Conservation (phyloP, 1,140 invertebrate genomes). For the Trichomalopsis sarcophagae region DNA sequence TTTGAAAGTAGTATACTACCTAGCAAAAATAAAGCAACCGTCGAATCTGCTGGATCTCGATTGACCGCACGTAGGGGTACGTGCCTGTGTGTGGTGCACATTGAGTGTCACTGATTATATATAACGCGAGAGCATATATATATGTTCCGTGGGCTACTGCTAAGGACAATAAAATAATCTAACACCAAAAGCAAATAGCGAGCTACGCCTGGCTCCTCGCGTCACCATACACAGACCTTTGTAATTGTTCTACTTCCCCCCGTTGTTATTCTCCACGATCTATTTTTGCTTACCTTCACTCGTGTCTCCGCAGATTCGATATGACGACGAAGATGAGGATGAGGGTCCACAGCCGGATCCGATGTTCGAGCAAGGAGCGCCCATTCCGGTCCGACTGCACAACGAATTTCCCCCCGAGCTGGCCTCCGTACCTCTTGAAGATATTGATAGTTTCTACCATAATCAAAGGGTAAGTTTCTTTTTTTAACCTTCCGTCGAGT, state of each 20-base stretch:
- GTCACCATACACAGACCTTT: neutral
- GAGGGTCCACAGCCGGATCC: constrained; percentile 95
- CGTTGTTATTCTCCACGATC: neutral
- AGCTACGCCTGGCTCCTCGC: constrained; percentile 31
- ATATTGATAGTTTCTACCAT: constrained; percentile 94
- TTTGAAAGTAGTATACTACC: too few species aligned
- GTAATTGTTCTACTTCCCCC: neutral
- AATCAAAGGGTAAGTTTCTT: constrained; percentile 87
- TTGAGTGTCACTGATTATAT: neutral
- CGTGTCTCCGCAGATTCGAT: constrained; percentile 83
- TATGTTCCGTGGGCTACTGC: constrained; percentile 22
- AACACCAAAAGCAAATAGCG: neutral
- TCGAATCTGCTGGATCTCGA: neutral
- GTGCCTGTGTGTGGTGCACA: neutral
- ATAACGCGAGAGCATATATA: neutral
- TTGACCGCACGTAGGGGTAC: neutral
- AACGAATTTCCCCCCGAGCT: constrained; percentile 93
- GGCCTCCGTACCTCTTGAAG: constrained; percentile 94
- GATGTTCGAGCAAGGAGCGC: constrained; percentile 93
- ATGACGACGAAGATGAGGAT: constrained; percentile 97
- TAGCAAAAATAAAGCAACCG: neutral
- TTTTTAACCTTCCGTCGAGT: neutral
- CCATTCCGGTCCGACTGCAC: constrained; percentile 91
- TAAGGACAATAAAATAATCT: neutral
- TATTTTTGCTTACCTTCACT: neutral